A percentile compares a stretch with the other conserved stretches of the same genome.
Conservation (phyloP, 2,797 vertebrate genomes). For the Cygnus olor region DNA sequence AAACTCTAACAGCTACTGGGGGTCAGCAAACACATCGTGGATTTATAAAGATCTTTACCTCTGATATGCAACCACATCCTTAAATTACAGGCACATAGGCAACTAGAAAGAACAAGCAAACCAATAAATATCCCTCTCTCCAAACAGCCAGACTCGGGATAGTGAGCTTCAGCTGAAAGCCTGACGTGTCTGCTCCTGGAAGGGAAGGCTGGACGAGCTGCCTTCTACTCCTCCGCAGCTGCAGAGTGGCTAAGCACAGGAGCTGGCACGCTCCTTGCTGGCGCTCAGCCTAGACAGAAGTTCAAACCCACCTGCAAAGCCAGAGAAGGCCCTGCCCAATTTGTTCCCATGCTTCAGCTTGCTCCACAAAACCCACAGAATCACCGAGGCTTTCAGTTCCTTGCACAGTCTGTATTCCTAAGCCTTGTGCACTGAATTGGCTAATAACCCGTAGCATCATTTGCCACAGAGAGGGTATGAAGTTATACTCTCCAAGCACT, state of each 20-base stretch:
- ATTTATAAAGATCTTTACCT: background rate
- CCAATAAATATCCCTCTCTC: rapidly evolving
- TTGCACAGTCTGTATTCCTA: background rate
- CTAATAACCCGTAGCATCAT: background rate
- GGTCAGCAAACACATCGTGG: background rate
- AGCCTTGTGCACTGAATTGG: background rate
- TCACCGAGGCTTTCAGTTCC: background rate
- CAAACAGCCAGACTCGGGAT: background rate
- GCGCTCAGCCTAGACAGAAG: background rate
- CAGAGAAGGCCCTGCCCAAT: background rate
- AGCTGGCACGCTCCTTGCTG: background rate
- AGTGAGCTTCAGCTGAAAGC: background rate
- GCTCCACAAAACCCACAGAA: background rate
- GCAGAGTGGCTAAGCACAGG: background rate
- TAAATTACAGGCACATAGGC: background rate
- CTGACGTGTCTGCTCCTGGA: background rate
- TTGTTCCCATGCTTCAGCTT: background rate
- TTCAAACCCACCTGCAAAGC: background rate
- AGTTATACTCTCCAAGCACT: background rate
- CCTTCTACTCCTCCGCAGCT: background rate
- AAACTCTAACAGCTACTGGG: background rate
- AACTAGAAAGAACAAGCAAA: background rate
- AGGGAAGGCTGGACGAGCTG: background rate
- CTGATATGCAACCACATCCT: background rate
- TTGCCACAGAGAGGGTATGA: background rate